Percentiles rank a stretch among this genome's conserved stretches.
Conservation (phyloP, 2,113 vertebrate species). For the Engystomops pustulosus region DNA sequence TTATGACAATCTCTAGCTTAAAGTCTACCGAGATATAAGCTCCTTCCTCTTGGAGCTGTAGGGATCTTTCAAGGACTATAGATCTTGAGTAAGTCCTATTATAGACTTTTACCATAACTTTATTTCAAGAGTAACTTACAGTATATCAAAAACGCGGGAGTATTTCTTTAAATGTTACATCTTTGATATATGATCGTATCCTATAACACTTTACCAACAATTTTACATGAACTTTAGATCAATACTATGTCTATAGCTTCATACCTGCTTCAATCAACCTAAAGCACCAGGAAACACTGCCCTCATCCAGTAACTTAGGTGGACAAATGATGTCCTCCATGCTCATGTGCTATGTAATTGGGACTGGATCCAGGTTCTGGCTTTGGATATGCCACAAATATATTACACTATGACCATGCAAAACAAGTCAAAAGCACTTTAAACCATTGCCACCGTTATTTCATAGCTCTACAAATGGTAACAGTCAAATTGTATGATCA, state of each 20-base stretch:
- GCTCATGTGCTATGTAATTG: background rate
- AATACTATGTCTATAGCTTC: background rate
- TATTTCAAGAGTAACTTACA: background rate
- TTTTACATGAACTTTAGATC: background rate
- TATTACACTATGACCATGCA: background rate
- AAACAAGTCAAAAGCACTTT: background rate
- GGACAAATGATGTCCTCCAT: background rate
- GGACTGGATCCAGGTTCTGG: background rate
- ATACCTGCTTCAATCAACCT: background rate
- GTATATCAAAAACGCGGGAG: background rate
- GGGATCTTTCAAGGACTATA: background rate
- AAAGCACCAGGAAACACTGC: background rate
- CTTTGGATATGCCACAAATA: background rate
- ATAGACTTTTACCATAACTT: background rate
- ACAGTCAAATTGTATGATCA: background rate
- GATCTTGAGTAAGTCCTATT: background rate
- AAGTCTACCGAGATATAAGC: background rate
- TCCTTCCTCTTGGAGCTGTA: background rate
- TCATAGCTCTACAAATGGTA: background rate
- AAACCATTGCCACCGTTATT: background rate
- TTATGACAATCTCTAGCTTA: conserved; percentile 3
- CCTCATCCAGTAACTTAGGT: background rate
- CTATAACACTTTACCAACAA: background rate
- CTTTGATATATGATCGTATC: background rate
- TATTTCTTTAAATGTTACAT: background rate